Conservation (phyloP, 1,140 invertebrate genomes). For the Nomia melanderi region DNA sequence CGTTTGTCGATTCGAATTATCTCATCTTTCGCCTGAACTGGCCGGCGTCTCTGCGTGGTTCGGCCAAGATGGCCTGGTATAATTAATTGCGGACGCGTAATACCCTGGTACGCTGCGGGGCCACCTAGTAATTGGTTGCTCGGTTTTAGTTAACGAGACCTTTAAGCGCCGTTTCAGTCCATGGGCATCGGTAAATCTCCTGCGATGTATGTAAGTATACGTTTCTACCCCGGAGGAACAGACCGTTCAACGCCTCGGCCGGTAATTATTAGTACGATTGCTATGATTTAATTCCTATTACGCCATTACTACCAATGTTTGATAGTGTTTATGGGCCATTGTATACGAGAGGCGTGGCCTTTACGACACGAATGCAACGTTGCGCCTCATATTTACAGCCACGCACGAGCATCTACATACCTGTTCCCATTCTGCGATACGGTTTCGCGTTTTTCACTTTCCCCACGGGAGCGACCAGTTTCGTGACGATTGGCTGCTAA, state of each 20-base stretch:
- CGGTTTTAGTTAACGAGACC: conserved; percentile 63
- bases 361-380: conserved; percentile 23
- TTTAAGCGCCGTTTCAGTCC: conserved; percentile 49
- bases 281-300: conserved; percentile 60
- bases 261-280: conserved; percentile 47
- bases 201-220: conserved; percentile 11
- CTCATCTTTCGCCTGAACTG: neutral
- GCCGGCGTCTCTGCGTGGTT: neutral
- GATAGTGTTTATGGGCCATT: conserved; percentile 41
- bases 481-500: conserved; percentile 5
- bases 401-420: conserved; percentile 19
- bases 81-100: conserved; percentile 64
- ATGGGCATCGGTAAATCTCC: conserved; percentile 50
- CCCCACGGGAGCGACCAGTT: neutral
- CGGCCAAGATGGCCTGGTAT: conserved; percentile 30
- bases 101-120: conserved; percentile 48
- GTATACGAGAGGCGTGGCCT: conserved; percentile 22
- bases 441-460: neutral
- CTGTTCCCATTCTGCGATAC: neutral
- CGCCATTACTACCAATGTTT: conserved; percentile 30
- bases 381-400: conserved; percentile 13
- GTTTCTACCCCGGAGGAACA: conserved; percentile 10
- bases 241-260: conserved; percentile 28
- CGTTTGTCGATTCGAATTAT: conserved; percentile 36
- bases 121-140: conserved; percentile 62